A percentile compares a stretch with the other conserved stretches of the same genome.
These are phyloP conservation scores for Patella depressa DNA, from an alignment of 2,888 invertebrate species.

Conservation along the genomic window DNA sequence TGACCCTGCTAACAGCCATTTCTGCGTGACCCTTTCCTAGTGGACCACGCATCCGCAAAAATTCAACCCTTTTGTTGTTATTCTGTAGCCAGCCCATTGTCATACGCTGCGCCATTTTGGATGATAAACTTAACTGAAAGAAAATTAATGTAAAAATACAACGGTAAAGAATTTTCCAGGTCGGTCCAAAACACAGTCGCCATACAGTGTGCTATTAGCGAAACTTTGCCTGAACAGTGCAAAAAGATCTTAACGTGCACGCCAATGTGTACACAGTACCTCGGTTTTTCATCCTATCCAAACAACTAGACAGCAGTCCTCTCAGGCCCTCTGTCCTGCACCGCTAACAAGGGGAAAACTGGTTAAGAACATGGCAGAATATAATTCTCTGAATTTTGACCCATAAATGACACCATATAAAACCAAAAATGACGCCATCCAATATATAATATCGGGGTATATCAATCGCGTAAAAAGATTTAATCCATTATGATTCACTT, in stretches of 20 bases:
- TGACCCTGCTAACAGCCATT: slow-evolving; percentile 81
- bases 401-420: background rate
- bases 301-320: too few relatives aligned
- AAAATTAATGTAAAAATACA: slow-evolving; percentile 27
- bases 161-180: too few relatives aligned
- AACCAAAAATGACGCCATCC: background rate
- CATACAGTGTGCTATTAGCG: too few relatives aligned
- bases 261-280: too few relatives aligned
- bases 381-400: background rate
- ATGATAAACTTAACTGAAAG: slow-evolving; percentile 87
- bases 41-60: slow-evolving; percentile 98
- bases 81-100: slow-evolving; percentile 81
- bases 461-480: background rate
- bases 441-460: background rate
- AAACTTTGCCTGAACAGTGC: too few relatives aligned
- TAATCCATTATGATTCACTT: slow-evolving; percentile 65
- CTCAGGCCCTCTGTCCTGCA: too few relatives aligned
- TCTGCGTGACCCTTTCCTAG: slow-evolving; percentile 94
- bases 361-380: too few relatives aligned
- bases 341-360: too few relatives aligned
- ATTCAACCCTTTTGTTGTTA: slow-evolving; percentile 87
- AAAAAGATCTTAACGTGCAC: too few relatives aligned
- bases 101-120: slow-evolving; percentile 95
- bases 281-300: too few relatives aligned
- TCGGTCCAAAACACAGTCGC: background rate